A percentile compares a stretch with the other conserved stretches of the same genome.
Conservation (phyloP, 1,140 invertebrate genomes). For the Drosophila paulistorum region DNA sequence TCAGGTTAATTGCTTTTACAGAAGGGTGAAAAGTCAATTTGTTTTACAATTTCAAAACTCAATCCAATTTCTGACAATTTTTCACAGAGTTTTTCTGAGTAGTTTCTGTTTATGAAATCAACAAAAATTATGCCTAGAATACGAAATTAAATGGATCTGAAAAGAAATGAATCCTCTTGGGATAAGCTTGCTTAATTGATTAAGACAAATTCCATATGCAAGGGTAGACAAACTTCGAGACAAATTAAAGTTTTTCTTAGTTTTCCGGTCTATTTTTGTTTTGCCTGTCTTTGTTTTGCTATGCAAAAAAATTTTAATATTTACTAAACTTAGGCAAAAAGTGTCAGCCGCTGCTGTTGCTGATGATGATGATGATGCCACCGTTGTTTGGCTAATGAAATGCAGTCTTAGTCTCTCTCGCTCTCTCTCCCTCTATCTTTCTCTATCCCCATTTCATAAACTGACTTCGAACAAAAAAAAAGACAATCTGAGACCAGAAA, state of each 20-base stretch:
- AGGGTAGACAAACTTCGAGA: background rate
- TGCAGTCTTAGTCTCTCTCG: constrained; percentile 51
- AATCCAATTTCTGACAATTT: no score
- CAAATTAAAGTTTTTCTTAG: background rate
- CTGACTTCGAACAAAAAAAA: constrained; percentile 6
- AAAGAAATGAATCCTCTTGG: no score
- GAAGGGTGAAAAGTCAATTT: no score
- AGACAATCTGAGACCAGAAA: constrained; percentile 7
- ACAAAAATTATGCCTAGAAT: no score
- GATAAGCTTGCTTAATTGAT: no score
- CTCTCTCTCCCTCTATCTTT: constrained; percentile 27
- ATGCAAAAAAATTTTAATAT: constrained; percentile 69
- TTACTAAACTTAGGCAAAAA: constrained; percentile 75
- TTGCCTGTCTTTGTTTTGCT: constrained; percentile 59
- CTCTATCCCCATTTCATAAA: background rate
- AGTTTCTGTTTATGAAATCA: no score
- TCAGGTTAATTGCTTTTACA: no score
- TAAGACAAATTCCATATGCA: no score
- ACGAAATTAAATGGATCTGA: no score
- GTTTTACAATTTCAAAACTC: no score
- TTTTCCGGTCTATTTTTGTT: constrained; percentile 4
- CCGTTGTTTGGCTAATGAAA: constrained; percentile 69
- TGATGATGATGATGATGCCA: constrained; percentile 46
- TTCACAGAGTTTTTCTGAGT: no score
- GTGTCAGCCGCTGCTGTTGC: constrained; percentile 59